Base-by-base conservation (phyloP, 2,797 vertebrate species). In the Labroides dimidiatus region DNA sequence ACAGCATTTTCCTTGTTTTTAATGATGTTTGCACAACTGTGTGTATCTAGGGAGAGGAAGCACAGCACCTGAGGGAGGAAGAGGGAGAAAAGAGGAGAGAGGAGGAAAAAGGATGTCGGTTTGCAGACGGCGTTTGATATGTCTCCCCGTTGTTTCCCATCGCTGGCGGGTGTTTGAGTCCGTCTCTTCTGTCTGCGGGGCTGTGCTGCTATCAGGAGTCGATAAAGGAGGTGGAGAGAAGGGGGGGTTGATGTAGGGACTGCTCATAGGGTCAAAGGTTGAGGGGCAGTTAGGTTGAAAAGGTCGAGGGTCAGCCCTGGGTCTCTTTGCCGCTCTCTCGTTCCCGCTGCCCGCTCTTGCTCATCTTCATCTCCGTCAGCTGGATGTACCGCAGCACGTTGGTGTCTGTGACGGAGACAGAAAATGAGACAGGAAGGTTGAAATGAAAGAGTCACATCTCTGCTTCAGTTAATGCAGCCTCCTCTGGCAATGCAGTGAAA, bases 291-390 rank as follows among this genome's bases (percentile, higher is more conserved):
- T 42, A 69, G 78, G 74, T 48, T 52, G 63, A 52, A 59, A 68
- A 70, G 82, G 62, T 75, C 3, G 8, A 72, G 47, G 47, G 72
- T 93, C 90, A 95, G 82, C 93, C 94, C 65, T 93, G 55, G 63
- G 92, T 92, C 67, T 95, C 94, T 91, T 96, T 96, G 74, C 87
- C 73, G 30, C 88, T 92, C 78, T 96, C 95, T 77, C 93, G 85
- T 67, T 95, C 94, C 80, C 95, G 91, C 79, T 95, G 95, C 77
- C 89, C 82, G 20, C 91, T 93, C 75, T 96, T 96, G 78, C 89
- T 96, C 92, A 97, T 96, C 93, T 96, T 97, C 91, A 98, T 95
- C 92, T 98, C 96, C 11, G 96, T 98, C 91, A 98, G 93, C 92
- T 98, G 96, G 89, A 97, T 98, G 93, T 98, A 98, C 44, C 95